Base-by-base conservation (phyloP, 2,888 invertebrate species). In the Chesias legatella region DNA sequence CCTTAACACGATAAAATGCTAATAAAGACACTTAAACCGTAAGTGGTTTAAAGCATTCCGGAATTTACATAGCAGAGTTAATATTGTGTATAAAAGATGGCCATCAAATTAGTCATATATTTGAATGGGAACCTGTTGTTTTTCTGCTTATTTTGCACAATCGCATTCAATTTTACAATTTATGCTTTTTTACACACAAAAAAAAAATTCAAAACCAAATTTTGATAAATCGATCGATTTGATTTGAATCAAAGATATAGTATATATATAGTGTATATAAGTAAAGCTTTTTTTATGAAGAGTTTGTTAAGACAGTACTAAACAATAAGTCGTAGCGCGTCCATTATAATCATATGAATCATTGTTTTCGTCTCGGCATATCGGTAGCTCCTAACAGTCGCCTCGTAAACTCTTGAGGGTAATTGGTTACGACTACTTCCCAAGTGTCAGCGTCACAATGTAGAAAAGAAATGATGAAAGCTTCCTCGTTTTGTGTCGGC, bases 301-400 rank as follows among this genome's bases (percentile, higher is more conserved):
- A 58, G 52, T 45, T 45, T 49, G 36, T 24, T 49, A 50, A 43
- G 52, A 58, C 45, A 55, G 56, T 7, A 5, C 1, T 8, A 57
- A 64, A 76, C 73, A 78, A 76, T 76, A 54, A 52, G 51, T 70
- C 67, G 62, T 72, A 60, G 58, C 57, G 29, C 31, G 38, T 47
- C 56, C 59, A 67, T 77, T 73, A 73, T 48, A 56, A 63, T 64
- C 61, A 67, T n/a, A n/a, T 62, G 53, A 50, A 53, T 56, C 66
- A 75, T 75, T 76, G 72, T 73, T 63, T 55, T 43, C 43, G 57
- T 43, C 56, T 53, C 36, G 43, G 39, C 36, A 43, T 62, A 69
- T 69, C 60, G 48, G 35, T 51, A 48, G 53, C 57, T 59, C 48
- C 62, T 46, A 48, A 37, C 43, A 49, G 65, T 58, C 53, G 58